Evolutionary conservation across 2,797 vertebrate genomes (phyloP).

Genomic region (Gambusia yucatana): DNA sequence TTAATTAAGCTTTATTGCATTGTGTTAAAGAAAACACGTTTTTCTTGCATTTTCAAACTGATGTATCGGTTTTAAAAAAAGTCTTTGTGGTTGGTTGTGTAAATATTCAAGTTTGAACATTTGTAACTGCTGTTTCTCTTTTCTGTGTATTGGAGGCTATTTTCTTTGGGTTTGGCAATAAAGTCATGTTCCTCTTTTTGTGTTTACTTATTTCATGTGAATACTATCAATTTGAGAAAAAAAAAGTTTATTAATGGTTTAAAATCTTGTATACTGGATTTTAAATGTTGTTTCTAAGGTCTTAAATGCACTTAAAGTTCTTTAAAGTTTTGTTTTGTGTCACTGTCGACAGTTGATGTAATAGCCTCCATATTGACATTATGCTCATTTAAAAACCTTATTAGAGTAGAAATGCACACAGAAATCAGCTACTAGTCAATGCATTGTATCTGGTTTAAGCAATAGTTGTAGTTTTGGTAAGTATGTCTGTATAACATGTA

Average conservation of each 20-base stretch:
- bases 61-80: constrained; percentile 67
- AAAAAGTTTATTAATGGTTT: neutral
- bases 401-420: neutral
- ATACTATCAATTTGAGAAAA: neutral
- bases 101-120: constrained; percentile 75
- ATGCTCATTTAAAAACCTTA: neutral
- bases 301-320: neutral
- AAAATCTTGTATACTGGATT: neutral
- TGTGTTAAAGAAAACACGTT: constrained; percentile 48
- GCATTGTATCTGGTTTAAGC: neutral
- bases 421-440: neutral
- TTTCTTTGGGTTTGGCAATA: constrained; percentile 80
- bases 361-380: neutral
- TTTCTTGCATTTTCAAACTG: constrained; percentile 63
- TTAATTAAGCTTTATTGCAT: constrained; percentile 54
- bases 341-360: neutral
- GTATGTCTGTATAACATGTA: neutral
- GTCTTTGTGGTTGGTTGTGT: constrained; percentile 71
- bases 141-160: constrained; percentile 79
- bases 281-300: neutral
- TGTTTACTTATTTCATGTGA: constrained; percentile 12
- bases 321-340: neutral
- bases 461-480: neutral
- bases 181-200: constrained; percentile 72
- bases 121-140: constrained; percentile 74